Evolutionary conservation across 2,797 vertebrate genomes (phyloP).

Genomic region (Benthosema pterotum): DNA sequence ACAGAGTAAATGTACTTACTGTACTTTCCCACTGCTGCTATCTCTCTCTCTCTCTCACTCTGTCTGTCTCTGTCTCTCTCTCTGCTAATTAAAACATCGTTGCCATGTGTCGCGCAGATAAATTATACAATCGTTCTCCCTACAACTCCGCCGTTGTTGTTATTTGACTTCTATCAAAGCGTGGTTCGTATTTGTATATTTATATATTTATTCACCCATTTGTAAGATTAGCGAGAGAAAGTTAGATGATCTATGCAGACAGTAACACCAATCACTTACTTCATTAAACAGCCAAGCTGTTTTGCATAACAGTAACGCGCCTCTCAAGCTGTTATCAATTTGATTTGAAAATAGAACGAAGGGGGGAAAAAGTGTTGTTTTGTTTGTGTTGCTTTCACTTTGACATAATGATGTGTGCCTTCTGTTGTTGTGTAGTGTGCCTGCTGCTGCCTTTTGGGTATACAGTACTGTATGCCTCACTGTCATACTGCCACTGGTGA

Average conservation of each 20-base stretch:
- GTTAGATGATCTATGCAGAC: background rate
- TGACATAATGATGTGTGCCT: slow-evolving; percentile 24
- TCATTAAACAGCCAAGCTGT: slow-evolving; percentile 24
- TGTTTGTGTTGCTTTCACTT: background rate
- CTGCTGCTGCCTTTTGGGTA: slow-evolving; percentile 16
- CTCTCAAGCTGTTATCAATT: slow-evolving; percentile 13
- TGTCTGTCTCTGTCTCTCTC: background rate
- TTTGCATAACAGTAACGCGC: slow-evolving; percentile 9
- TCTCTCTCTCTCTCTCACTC: background rate
- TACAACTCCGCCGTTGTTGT: no score
- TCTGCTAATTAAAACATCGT: no score
- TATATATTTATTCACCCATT: no score
- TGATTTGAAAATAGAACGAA: background rate
- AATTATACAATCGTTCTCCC: no score
- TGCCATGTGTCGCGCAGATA: no score
- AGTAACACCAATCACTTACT: slow-evolving; percentile 22
- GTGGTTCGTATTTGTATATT: no score
- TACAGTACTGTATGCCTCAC: slow-evolving; percentile 16
- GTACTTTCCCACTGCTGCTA: no score
- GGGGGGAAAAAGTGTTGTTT: background rate
- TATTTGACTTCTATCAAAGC: no score
- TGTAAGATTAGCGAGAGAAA: no score
- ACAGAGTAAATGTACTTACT: no score
- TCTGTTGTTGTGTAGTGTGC: slow-evolving; percentile 13
- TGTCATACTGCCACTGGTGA: no score